phyloP scores from a whole-genome alignment of 2,113 vertebrate genomes.

The Ceratotherium simum region DNA sequence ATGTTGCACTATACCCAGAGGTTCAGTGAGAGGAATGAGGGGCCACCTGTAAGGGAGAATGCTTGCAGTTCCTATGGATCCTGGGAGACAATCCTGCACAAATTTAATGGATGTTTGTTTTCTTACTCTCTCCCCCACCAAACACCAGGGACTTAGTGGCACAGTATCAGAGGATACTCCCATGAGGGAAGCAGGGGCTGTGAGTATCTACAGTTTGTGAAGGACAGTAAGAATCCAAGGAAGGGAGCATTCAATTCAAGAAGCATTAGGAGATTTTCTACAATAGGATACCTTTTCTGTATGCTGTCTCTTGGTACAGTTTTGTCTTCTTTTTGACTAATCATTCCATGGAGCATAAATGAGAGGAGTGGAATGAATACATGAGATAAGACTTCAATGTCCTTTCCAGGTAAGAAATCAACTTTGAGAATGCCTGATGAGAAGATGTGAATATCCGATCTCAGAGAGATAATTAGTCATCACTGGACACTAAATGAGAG shows the following conservation, averaged over 20 bases:
- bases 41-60: neutral
- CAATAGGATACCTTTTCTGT: neutral
- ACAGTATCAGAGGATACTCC: neutral
- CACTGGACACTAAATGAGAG: neutral
- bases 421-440: neutral
- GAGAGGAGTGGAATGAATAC: neutral
- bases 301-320: neutral
- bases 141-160: neutral
- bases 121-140: neutral
- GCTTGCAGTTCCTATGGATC: neutral
- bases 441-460: neutral
- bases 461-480: neutral
- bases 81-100: neutral
- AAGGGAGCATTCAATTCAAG: neutral
- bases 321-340: neutral
- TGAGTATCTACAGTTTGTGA: neutral
- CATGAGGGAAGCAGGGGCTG: neutral
- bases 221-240: neutral
- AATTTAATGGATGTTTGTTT: neutral
- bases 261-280: neutral
- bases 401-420: slow-evolving; percentile 18
- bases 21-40: neutral
- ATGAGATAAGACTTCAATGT: neutral
- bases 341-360: neutral
- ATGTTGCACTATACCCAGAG: neutral